Base-by-base conservation (phyloP, 2,113 vertebrate genomes). In the Ramphastos sulfuratus region DNA sequence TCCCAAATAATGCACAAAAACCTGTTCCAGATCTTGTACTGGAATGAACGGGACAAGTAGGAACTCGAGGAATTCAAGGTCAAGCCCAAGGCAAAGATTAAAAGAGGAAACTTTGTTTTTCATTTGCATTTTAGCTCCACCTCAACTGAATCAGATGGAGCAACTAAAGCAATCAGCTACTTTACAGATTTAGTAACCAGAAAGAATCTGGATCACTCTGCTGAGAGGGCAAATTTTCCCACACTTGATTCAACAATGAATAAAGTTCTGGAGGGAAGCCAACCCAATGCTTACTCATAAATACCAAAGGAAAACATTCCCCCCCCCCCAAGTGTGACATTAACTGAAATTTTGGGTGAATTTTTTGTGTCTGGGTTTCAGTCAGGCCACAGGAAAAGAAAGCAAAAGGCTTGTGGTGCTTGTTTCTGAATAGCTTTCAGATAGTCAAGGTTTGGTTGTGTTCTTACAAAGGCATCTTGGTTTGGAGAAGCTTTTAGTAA, bases 51-150 rank as follows among this genome's bases (percentile, higher is more conserved):
- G 63, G 63, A 50, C 81, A 89, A 89, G 78, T 76, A 92, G 25
- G 59, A 95, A 87, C 86, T 89, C 7, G 9, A 93, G 86, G 92
- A 95, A 93, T 50, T 85, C 46, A 70, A 88, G 83, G 35, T 87
- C 85, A 93, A 90, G 74, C 78, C 75, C 17, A 87, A 95, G 94
- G 84, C 84, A 89, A 92, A 87, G 78, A 95, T 85, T 96, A 89
- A 75, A 70, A 70, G 25, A 17, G 85, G 71, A 82, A 87, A 55
- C 12, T 73, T 88, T 90, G 21, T 39, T 90, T 92, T 92, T 75
- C 24, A 76, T 85, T 95, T 87, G 76, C 24, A 21, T 94, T 89
- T 92, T 82, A 93, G 24, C 74, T 82, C 27, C 71, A 66, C 63
- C 59, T 95, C 60, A 66, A 7, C 55, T 70, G 70, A 86, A 90